Evolutionary conservation across 2,888 invertebrate species (phyloP), one percentile per base, ranked within the genome.

Genomic region (Ormyrus thymus): DNA sequence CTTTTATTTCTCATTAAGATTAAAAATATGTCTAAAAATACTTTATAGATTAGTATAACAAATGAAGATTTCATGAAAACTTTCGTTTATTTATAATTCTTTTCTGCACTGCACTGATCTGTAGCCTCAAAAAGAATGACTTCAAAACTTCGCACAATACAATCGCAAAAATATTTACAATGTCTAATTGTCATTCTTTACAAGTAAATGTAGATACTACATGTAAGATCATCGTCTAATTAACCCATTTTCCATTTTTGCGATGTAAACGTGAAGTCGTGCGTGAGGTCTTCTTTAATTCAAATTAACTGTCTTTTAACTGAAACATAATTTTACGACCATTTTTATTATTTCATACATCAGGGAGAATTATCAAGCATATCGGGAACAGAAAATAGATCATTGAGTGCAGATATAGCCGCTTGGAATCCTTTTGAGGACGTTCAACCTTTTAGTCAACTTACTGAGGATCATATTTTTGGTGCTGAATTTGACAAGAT

Each of bases 341-440:
- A 9, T 50, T 72, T 7, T 69, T 50, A 64, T 74, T 29, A n/a
- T 48, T 59, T 70, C 45, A 62, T 76, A 15, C 4, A 71, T 72
- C 79, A 91, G 91, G 90, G 90, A 80, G 90, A 91, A 84, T 88
- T 91, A 83, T 89, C 90, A 56, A 90, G 87, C 82, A 82, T 87
- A 79, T 86, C 86, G 76, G 85, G 87, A 62, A 81, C 86, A 48
- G 90, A 90, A 82, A 87, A 86, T 76, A 87, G 89, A 83, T 90
- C 92, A 46, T 86, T 92, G 70, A 90, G 89, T 29, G 92, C 92
- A 56, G 94, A 95, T 86, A 92, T 94, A 55, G 92, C 93, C 6
- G 94, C 95, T 83, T 96, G 96, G 96, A 96, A 96, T 91, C 96
- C 96, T 1, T 96, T 96, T 86, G 95, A 95, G 86, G 95, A 95